These are phyloP conservation scores for Tyrophagus putrescentiae DNA, from an alignment of 1,140 invertebrate genomes.

Conservation along the genomic window DNA sequence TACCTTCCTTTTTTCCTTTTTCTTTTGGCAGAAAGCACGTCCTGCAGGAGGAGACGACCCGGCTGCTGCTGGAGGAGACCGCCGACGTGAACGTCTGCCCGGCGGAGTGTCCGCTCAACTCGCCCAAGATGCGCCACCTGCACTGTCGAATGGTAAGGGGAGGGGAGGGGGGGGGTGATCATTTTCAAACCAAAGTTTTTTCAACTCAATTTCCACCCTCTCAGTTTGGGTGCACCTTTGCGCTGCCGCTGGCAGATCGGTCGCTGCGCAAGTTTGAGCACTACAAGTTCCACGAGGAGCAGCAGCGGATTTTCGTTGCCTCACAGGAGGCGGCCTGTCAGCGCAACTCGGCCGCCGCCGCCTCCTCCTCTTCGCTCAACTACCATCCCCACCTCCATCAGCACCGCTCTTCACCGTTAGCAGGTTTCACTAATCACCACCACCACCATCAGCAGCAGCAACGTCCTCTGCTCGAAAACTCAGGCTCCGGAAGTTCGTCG, in stretches of 20 bases:
- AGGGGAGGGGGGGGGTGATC: too few relatives aligned
- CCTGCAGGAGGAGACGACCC: constrained; percentile 20
- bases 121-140: constrained; percentile 66
- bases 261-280: constrained; percentile 73
- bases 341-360: constrained; percentile 18
- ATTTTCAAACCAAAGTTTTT: too few relatives aligned
- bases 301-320: constrained; percentile 39
- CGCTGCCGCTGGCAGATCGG: constrained; percentile 63
- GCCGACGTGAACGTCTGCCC: constrained; percentile 17
- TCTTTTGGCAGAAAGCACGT: constrained; percentile 16
- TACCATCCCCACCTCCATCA: background rate
- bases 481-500: too few relatives aligned
- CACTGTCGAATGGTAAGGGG: constrained; percentile 51
- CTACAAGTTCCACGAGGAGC: constrained; percentile 67
- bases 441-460: too few relatives aligned
- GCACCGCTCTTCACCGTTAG: too few relatives aligned
- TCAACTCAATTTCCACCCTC: constrained; percentile 2
- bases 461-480: too few relatives aligned
- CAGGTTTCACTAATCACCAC: too few relatives aligned
- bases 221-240: constrained; percentile 69
- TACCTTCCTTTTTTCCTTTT: background rate
- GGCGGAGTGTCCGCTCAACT: constrained; percentile 39
- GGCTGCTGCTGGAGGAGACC: constrained; percentile 21
- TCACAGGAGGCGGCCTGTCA: constrained; percentile 33
- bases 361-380: background rate